These are phyloP conservation scores for Scolopax bukidnonensis DNA, from an alignment of 2,797 vertebrate genomes.

Conservation along the genomic window DNA sequence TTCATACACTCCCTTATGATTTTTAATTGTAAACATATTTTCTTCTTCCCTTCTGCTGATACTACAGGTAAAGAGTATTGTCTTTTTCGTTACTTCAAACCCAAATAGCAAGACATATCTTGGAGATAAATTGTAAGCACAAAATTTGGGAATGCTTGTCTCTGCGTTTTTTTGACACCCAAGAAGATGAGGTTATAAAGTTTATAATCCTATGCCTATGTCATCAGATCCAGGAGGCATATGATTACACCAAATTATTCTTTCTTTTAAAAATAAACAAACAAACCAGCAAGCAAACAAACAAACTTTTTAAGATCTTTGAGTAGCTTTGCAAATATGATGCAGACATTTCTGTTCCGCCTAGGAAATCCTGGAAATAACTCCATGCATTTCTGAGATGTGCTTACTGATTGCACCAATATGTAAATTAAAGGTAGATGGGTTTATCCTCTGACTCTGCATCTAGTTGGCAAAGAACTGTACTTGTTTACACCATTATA, in stretches of 20 bases:
- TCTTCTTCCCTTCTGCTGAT: background rate
- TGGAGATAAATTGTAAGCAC: background rate
- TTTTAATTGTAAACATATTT: background rate
- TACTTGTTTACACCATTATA: background rate
- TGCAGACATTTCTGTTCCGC: background rate
- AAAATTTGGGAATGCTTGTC: background rate
- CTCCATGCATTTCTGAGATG: background rate
- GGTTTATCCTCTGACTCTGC: background rate
- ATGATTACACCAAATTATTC: background rate
- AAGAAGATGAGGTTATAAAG: background rate
- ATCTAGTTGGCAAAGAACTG: background rate
- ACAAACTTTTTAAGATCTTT: background rate
- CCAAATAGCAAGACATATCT: background rate
- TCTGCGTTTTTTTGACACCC: background rate
- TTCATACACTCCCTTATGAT: background rate
- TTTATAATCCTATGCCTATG: background rate
- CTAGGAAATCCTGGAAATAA: background rate
- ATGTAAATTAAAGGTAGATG: background rate
- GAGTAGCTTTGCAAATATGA: background rate
- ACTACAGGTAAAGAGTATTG: background rate
- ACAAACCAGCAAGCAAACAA: background rate
- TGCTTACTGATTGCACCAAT: background rate
- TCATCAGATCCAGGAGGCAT: background rate
- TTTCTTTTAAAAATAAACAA: background rate
- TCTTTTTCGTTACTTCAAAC: background rate